phyloP scores from a whole-genome alignment of 1,140 invertebrate genomes.

The Choristoneura fumiferana region DNA sequence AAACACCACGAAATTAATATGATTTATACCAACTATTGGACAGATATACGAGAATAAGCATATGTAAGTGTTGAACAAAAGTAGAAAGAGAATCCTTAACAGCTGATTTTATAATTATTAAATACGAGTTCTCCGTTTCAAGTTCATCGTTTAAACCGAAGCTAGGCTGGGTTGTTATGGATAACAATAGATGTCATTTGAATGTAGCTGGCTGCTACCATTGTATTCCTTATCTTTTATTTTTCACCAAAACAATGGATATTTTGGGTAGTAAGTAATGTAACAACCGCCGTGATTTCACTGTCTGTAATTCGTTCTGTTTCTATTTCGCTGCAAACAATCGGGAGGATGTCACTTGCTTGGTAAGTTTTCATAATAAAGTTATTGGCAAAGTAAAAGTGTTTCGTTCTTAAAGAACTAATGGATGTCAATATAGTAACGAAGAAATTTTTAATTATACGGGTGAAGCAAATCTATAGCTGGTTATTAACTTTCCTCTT shows the following conservation, averaged over 20 bases:
- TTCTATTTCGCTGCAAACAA: slow-evolving; percentile 46
- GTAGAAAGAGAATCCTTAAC: too few relatives aligned
- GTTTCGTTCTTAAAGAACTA: neutral
- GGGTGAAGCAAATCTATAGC: slow-evolving; percentile 44
- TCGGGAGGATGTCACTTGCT: slow-evolving; percentile 26
- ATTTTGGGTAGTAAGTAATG: slow-evolving; percentile 6
- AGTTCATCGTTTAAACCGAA: slow-evolving; percentile 43
- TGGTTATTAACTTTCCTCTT: slow-evolving; percentile 67
- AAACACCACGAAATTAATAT: too few relatives aligned
- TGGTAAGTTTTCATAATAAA: neutral
- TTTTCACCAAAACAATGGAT: slow-evolving; percentile 20
- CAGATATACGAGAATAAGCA: too few relatives aligned
- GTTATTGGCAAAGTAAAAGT: neutral
- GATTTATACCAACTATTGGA: too few relatives aligned
- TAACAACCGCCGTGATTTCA: slow-evolving; percentile 22
- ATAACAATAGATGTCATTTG: slow-evolving; percentile 47
- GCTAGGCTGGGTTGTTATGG: slow-evolving; percentile 25
- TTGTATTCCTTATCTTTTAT: slow-evolving; percentile 39
- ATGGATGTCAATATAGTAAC: neutral
- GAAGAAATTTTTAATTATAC: slow-evolving; percentile 35
- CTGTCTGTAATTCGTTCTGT: slow-evolving; percentile 32
- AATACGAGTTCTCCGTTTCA: slow-evolving; percentile 37
- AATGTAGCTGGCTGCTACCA: slow-evolving; percentile 27
- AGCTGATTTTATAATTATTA: too few relatives aligned
- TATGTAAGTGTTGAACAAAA: too few relatives aligned